A percentile compares a stretch with the other conserved stretches of the same genome.
Conservation (phyloP, 1,140 invertebrate species). For the Neocloeon triangulifer region DNA sequence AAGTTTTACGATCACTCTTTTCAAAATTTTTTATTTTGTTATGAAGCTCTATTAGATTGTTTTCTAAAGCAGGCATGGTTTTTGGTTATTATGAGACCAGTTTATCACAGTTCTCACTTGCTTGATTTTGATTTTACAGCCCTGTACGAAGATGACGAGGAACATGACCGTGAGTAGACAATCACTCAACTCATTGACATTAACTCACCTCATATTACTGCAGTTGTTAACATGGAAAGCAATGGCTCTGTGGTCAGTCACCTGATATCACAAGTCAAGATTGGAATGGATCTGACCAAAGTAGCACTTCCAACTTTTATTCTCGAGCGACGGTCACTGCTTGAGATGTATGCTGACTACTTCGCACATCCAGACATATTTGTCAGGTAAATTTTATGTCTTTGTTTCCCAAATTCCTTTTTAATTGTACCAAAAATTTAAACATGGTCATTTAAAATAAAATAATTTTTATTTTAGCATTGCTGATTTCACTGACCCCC, state of each 20-base stretch:
- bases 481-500: constrained; percentile 54
- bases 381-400: too few relatives aligned
- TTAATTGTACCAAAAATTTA: too few relatives aligned
- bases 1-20: too few relatives aligned
- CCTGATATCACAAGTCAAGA: constrained; percentile 85
- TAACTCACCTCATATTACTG: constrained; percentile 4
- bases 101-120: too few relatives aligned
- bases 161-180: constrained; percentile 45
- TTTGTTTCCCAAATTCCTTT: too few relatives aligned
- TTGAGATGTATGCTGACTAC: constrained; percentile 97
- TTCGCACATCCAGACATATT: constrained; percentile 95
- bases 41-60: too few relatives aligned
- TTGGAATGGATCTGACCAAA: constrained; percentile 97
- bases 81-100: too few relatives aligned
- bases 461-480: too few relatives aligned
- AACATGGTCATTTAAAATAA: too few relatives aligned
- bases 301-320: constrained; percentile 94
- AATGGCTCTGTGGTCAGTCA: constrained; percentile 90
- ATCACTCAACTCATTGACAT: too few relatives aligned
- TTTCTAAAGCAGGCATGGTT: too few relatives aligned
- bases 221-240: constrained; percentile 61
- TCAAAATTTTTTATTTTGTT: too few relatives aligned
- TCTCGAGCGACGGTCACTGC: constrained; percentile 74
- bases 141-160: constrained; percentile 70
- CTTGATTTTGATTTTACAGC: constrained; percentile 28